These are phyloP conservation scores for Chaetops frenatus DNA, from an alignment of 2,113 vertebrate species.

Conservation along the genomic window DNA sequence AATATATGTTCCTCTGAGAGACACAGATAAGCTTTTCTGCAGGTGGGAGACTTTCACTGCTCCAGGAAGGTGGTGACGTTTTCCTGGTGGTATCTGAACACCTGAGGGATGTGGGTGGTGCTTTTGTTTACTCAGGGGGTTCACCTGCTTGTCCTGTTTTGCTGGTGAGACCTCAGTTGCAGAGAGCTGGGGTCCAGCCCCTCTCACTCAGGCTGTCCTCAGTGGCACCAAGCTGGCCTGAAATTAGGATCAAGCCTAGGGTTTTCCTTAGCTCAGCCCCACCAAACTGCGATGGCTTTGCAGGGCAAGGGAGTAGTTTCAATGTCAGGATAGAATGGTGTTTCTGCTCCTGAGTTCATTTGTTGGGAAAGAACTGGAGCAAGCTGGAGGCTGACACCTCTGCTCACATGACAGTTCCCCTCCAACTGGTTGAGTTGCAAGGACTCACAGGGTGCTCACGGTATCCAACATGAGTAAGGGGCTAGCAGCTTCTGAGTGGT, in stretches of 20 bases:
- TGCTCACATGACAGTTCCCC: neutral
- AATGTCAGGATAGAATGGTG: neutral
- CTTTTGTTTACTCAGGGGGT: neutral
- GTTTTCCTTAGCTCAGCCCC: neutral
- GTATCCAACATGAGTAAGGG: neutral
- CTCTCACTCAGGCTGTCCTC: neutral
- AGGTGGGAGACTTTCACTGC: neutral
- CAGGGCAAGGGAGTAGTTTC: neutral
- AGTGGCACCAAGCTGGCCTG: neutral
- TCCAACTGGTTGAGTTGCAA: neutral
- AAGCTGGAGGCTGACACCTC: neutral
- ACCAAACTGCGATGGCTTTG: rapidly evolving
- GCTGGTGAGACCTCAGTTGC: neutral
- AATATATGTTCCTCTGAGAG: neutral
- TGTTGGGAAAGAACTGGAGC: neutral
- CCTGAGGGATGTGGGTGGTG: neutral
- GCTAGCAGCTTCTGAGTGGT: slow-evolving; percentile 1
- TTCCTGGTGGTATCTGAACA: neutral
- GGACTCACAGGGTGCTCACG: neutral
- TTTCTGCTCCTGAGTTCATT: neutral
- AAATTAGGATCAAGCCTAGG: neutral
- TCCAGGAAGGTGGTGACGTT: neutral
- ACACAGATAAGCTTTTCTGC: neutral
- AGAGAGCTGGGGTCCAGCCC: neutral
- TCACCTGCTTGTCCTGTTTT: neutral